These are phyloP conservation scores for Amblyopsis hoosieri DNA, from an alignment of 2,797 vertebrate species.

Conservation along the genomic window DNA sequence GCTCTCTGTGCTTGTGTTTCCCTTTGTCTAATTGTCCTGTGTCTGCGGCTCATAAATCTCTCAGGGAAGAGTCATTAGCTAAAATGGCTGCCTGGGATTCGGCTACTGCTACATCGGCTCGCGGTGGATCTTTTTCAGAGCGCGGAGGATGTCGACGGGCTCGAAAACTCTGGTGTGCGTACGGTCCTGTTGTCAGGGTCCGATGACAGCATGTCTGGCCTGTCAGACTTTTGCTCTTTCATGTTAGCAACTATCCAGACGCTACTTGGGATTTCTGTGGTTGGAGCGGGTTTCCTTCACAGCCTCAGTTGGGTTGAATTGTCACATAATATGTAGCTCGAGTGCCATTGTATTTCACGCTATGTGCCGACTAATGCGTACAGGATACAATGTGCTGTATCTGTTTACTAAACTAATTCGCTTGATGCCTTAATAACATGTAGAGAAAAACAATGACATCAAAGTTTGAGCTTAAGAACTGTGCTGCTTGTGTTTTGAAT, in stretches of 20 bases:
- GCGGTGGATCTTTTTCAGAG: conserved; percentile 24
- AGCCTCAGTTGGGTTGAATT: conserved; percentile 42
- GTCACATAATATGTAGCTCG: conserved; percentile 30
- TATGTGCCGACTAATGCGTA: conserved; percentile 27
- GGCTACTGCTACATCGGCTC: neutral
- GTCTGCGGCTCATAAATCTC: conserved; percentile 73
- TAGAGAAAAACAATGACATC: conserved; percentile 52
- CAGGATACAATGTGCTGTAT: conserved; percentile 37
- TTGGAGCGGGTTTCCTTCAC: conserved; percentile 44
- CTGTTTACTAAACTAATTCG: conserved; percentile 49
- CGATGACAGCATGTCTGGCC: conserved; percentile 65
- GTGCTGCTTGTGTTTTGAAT: conserved; percentile 34
- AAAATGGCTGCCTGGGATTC: conserved; percentile 62
- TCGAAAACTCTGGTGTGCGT: conserved; percentile 34
- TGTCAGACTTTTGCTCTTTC: conserved; percentile 46
- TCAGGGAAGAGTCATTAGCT: conserved; percentile 67
- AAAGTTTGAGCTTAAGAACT: conserved; percentile 34
- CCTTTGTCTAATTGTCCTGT: conserved; percentile 74
- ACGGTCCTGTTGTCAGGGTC: conserved; percentile 41
- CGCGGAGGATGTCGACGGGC: conserved; percentile 63
- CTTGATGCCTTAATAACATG: conserved; percentile 30
- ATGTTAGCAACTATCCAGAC: conserved; percentile 49
- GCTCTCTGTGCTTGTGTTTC: conserved; percentile 58
- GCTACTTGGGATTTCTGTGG: conserved; percentile 48
- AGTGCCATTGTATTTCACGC: conserved; percentile 42